Conservation (phyloP, 2,797 vertebrate species). For the Hydrophis major region DNA sequence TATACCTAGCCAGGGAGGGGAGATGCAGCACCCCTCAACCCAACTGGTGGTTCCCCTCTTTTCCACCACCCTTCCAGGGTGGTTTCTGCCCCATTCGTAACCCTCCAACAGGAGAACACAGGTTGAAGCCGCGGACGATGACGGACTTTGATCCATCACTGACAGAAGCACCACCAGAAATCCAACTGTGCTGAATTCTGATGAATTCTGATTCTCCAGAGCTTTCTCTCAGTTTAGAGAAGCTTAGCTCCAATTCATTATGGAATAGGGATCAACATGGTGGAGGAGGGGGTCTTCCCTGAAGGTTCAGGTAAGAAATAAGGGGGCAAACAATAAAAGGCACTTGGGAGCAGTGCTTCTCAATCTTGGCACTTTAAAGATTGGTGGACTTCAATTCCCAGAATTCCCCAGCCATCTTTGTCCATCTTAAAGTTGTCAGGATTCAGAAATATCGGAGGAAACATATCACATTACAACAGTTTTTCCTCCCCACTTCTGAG, state of each 20-base stretch:
- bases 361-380: background rate
- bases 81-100: too few relatives aligned
- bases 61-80: too few relatives aligned
- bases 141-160: too few relatives aligned
- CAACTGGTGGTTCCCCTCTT: too few relatives aligned
- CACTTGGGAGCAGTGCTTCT: background rate
- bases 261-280: background rate
- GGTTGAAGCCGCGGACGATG: too few relatives aligned
- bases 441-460: background rate
- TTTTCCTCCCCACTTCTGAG: background rate
- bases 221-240: background rate
- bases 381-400: background rate
- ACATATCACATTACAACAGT: background rate
- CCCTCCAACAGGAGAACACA: too few relatives aligned
- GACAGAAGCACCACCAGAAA: too few relatives aligned
- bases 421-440: background rate
- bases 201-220: background rate
- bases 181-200: too few relatives aligned
- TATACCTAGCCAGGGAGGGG: too few relatives aligned
- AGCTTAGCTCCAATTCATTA: background rate
- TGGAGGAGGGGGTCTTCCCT: background rate
- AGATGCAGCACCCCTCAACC: too few relatives aligned
- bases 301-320: background rate
- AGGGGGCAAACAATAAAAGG: background rate
- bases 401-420: background rate